Conservation (phyloP, 2,888 invertebrate genomes). For the Drosophila ezoana region DNA sequence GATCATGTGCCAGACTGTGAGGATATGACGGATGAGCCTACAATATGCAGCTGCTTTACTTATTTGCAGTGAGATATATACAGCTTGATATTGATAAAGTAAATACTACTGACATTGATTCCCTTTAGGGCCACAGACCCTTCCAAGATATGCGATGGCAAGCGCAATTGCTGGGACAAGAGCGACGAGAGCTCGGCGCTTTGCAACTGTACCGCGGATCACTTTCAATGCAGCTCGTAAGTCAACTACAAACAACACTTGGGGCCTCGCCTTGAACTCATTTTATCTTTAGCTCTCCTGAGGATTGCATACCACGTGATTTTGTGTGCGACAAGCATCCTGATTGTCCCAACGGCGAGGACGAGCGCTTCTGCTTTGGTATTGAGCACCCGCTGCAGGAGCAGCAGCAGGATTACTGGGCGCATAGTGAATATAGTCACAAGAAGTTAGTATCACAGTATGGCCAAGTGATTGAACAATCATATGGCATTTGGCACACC, state of each 20-base stretch:
- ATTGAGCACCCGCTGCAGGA: constrained; percentile 83
- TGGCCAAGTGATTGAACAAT: constrained; percentile 88
- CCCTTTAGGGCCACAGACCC: constrained; percentile 87
- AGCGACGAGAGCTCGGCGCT: constrained; percentile 89
- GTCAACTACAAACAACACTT: constrained; percentile 16
- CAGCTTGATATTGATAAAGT: background rate
- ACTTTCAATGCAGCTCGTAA: constrained; percentile 86
- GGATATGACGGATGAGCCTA: constrained; percentile 90
- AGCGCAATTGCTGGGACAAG: constrained; percentile 91
- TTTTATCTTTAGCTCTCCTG: constrained; percentile 72
- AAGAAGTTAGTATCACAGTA: constrained; percentile 82
- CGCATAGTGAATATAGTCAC: constrained; percentile 18
- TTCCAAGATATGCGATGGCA: constrained; percentile 90
- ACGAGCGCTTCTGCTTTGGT: constrained; percentile 89
- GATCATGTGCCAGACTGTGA: constrained; percentile 89
- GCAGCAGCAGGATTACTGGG: constrained; percentile 27
- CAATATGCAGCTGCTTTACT: constrained; percentile 87
- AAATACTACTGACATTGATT: background rate
- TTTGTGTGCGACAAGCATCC: constrained; percentile 91
- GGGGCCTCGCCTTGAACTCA: background rate
- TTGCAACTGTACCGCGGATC: constrained; percentile 87
- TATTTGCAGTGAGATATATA: constrained; percentile 86
- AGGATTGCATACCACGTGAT: constrained; percentile 89
- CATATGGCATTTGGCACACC: constrained; percentile 90
- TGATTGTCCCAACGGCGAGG: constrained; percentile 91